Conservation (phyloP, 2,888 invertebrate species). For the Ophion costatus region DNA sequence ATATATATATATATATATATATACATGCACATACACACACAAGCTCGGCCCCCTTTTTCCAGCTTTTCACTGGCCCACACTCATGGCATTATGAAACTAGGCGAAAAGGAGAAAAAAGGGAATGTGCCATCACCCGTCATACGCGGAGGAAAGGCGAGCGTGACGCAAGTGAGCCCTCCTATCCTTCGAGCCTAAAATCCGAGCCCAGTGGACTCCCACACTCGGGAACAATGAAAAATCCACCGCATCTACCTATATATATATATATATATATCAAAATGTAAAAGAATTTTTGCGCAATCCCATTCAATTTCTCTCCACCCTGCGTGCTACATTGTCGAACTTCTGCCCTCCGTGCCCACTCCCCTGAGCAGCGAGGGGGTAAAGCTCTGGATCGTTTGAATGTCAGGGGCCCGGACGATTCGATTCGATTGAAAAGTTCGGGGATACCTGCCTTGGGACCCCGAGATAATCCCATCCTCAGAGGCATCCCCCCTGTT, state of each 20-base stretch:
- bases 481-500: constrained; percentile 58
- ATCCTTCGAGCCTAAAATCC: constrained; percentile 29
- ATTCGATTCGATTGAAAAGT: constrained; percentile 68
- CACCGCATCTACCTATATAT: neutral
- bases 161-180: constrained; percentile 40
- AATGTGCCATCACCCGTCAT: neutral
- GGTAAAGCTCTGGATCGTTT: constrained; percentile 18
- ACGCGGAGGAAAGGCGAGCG: neutral
- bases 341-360: constrained; percentile 43
- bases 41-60: constrained; percentile 38
- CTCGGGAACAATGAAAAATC: constrained; percentile 56
- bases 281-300: constrained; percentile 76
- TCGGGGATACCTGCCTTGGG: constrained; percentile 75
- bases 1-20: constrained; percentile 27
- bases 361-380: constrained; percentile 15
- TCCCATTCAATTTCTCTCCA: constrained; percentile 70
- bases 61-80: constrained; percentile 47
- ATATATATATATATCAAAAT: constrained; percentile 50
- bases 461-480: constrained; percentile 83
- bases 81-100: constrained; percentile 38
- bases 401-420: constrained; percentile 48
- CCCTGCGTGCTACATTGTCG: constrained; percentile 70
- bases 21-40: neutral
- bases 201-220: constrained; percentile 75
- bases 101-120: neutral